phyloP scores from a whole-genome alignment of 2,888 invertebrate genomes.

The Macrosiphum euphorbiae region DNA sequence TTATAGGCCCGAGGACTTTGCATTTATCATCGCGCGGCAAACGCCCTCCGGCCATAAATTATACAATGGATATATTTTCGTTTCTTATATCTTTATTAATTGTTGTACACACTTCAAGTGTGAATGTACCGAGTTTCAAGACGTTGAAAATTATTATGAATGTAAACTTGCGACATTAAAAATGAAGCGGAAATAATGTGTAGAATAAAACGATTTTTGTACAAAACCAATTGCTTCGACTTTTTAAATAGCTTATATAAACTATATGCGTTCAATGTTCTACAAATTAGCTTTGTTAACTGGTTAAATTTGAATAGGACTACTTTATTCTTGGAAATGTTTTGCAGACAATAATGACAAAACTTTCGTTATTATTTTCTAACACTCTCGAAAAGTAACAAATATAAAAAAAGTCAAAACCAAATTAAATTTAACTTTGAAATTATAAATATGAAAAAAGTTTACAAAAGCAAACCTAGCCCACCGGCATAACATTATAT shows the following conservation, averaged over 20 bases:
- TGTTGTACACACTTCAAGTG: neutral
- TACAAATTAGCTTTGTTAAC: neutral
- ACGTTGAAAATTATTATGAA: neutral
- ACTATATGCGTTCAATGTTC: neutral
- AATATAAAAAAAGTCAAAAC: neutral
- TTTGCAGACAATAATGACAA: neutral
- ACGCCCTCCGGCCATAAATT: constrained; percentile 31
- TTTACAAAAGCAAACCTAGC: neutral
- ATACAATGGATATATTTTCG: neutral
- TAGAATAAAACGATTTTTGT: neutral
- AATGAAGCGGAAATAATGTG: neutral
- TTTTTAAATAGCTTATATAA: neutral
- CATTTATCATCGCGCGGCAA: constrained; percentile 23
- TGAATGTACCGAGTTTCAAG: neutral
- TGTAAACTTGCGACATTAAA: neutral
- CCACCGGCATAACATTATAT: neutral
- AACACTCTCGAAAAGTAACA: neutral
- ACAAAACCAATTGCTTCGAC: neutral
- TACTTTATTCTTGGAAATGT: neutral
- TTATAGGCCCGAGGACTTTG: neutral
- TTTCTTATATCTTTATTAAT: constrained; percentile 8
- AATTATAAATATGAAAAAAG: constrained; percentile 1
- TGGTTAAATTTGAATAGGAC: neutral
- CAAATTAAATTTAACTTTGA: neutral
- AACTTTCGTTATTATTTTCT: neutral